Conservation (phyloP, 2,888 invertebrate species). For the Nemoura dubitans region DNA sequence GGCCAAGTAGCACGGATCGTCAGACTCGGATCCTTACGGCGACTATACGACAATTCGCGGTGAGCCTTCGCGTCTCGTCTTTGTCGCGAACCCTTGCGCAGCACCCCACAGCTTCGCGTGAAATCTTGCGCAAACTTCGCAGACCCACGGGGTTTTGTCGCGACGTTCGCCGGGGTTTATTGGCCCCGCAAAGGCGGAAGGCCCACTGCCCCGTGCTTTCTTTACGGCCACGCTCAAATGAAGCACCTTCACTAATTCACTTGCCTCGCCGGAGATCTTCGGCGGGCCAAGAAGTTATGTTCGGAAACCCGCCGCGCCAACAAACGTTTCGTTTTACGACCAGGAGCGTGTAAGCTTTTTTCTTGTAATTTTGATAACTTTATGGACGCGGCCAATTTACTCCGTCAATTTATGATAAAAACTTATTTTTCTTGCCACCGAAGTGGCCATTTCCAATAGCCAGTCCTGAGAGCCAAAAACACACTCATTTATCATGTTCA, state of each 20-base stretch:
- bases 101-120: too few species aligned
- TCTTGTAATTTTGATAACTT: conserved; percentile 3
- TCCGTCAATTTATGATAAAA: conserved; percentile 7
- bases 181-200: background rate
- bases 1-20: too few species aligned
- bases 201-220: background rate
- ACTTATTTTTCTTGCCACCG: background rate
- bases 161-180: background rate
- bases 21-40: too few species aligned
- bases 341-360: background rate
- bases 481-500: too few species aligned
- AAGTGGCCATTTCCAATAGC: background rate
- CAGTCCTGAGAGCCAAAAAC: too few species aligned
- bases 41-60: too few species aligned
- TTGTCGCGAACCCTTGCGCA: too few species aligned
- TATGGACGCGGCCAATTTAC: background rate
- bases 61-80: too few species aligned
- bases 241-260: background rate
- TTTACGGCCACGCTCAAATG: background rate
- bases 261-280: background rate
- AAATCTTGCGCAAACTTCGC: background rate
- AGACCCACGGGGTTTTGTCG: background rate
- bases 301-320: background rate
- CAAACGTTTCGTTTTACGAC: background rate
- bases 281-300: background rate